These are phyloP conservation scores for Myathropa florea DNA, from an alignment of 2,888 invertebrate genomes.

Conservation along the genomic window DNA sequence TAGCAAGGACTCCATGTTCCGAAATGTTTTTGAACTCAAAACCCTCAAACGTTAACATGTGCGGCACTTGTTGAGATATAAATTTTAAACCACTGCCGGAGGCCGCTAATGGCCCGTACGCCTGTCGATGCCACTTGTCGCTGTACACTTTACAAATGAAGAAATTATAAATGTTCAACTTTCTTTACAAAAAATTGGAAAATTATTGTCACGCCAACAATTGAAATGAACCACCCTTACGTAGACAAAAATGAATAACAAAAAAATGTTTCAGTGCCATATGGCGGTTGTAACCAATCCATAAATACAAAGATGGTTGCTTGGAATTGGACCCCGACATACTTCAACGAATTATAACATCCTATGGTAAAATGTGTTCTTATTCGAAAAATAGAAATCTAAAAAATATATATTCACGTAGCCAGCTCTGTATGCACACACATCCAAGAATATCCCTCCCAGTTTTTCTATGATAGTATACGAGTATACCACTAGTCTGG, in stretches of 20 bases:
- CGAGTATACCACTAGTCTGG: background rate
- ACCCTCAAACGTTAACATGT: background rate
- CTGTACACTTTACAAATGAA: constrained; percentile 24
- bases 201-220: constrained; percentile 30
- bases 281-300: constrained; percentile 45
- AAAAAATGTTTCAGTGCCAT: constrained; percentile 56
- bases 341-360: constrained; percentile 49
- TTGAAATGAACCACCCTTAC: constrained; percentile 37
- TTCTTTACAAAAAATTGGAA: constrained; percentile 14
- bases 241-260: constrained; percentile 5
- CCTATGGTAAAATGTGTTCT: constrained; percentile 54
- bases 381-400: constrained; percentile 23
- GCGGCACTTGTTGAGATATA: background rate
- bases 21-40: constrained; percentile 1
- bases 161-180: constrained; percentile 23
- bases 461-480: background rate
- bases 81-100: background rate
- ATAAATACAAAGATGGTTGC: constrained; percentile 42
- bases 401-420: background rate
- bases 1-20: background rate
- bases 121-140: constrained; percentile 56
- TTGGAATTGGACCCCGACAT: constrained; percentile 41
- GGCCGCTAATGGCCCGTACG: constrained; percentile 1
- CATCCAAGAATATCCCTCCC: constrained; percentile 18
- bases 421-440: background rate